phyloP scores from a whole-genome alignment of 2,113 vertebrate genomes.

The Sinocyclocheilus anophthalmus region DNA sequence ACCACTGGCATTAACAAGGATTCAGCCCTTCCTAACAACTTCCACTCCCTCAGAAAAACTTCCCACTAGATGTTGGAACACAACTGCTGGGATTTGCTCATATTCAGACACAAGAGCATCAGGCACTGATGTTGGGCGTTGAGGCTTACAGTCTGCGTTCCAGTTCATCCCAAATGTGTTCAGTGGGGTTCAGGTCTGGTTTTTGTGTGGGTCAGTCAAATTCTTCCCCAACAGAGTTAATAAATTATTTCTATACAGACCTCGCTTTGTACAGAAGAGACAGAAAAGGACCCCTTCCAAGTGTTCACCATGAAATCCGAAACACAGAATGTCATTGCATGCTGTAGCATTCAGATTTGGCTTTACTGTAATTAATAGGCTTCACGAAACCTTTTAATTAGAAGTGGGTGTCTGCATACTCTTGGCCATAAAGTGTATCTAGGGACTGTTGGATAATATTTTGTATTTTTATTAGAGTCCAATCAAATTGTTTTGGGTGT shows the following conservation, averaged over 20 bases:
- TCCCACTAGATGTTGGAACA: neutral
- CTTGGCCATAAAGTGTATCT: conserved; percentile 5
- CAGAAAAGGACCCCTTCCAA: neutral
- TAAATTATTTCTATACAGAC: neutral
- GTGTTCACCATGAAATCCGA: neutral
- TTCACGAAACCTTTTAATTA: neutral
- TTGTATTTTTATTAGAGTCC: neutral
- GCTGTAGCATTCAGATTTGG: neutral
- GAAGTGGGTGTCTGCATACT: neutral
- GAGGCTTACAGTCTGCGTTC: neutral
- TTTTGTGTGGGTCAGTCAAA: neutral
- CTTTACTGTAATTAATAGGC: neutral
- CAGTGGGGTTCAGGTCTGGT: neutral
- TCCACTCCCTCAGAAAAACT: neutral
- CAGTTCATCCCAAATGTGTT: neutral
- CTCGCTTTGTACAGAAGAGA: neutral
- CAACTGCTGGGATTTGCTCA: neutral
- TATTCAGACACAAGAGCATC: conserved; percentile 6
- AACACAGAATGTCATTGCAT: neutral
- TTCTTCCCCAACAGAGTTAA: neutral
- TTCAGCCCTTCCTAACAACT: no score
- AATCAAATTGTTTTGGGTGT: neutral
- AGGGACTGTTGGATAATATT: neutral
- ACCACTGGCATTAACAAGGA: no score
- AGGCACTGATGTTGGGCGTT: neutral